Base-by-base conservation (phyloP, 2,797 vertebrate genomes). In the Darevskia mixta region DNA sequence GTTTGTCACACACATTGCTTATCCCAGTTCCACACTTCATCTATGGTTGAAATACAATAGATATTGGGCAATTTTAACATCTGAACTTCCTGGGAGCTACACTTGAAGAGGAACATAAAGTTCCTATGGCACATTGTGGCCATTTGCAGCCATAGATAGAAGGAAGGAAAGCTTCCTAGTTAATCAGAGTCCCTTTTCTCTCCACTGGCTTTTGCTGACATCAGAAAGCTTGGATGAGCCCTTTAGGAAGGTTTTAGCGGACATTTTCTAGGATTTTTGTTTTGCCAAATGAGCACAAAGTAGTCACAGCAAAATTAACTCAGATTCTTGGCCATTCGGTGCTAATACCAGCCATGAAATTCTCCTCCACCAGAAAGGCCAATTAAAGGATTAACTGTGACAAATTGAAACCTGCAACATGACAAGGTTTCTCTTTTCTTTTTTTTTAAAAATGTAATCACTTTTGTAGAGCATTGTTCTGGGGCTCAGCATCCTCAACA, bases 301-400 rank as follows among this genome's bases (percentile, higher is more conserved):
- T 89, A 91, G 80, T 86, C 90, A 86, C 93, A 93, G 72, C 67
- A 92, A 93, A 93, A 94, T 95, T 91, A 83, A 82, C 86, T 90
- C 9, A 86, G 89, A 92, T 87, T 89, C 81, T 93, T 89, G 92
- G 91, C 83, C 88, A 89, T 85, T 92, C 69, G 85, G 87, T 66
- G 91, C 83, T 92, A 92, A 95, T 95, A 93, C 89, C 93, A 92
- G 93, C 87, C 79, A 93, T 89, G 11, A 0, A 94, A 94, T 95
- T 91, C 81, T 87, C 94, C 88, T 96, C 66, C 94, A 94, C 94
- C 92, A 95, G 89, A 95, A 94, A 95, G 93, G 87, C 90, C 93
- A 96, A 94, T 96, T 95, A 95, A 95, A 94, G 89, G 93, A 95
- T 94, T 95, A 95, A 91, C 91, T 91, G 86, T 85, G 89, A 93